Conservation (phyloP, 2,888 invertebrate genomes). For the Ernsta delagoae region DNA sequence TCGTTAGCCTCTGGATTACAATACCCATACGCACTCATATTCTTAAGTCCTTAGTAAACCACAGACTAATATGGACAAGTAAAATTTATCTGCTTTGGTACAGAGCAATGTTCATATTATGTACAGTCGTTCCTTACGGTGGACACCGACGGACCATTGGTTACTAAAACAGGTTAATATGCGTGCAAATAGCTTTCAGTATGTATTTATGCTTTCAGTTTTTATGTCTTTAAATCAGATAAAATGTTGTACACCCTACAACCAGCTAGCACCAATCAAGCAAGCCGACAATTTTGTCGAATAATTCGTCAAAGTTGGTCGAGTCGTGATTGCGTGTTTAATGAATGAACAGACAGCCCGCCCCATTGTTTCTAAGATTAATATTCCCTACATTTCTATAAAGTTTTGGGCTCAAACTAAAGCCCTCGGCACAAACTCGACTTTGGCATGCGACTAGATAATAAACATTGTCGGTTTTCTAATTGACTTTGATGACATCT, state of each 20-base stretch:
- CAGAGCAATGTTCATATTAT: background rate
- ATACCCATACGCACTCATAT: background rate
- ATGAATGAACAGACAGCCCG: slow-evolving; percentile 59
- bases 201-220: too few species aligned
- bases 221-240: background rate
- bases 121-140: too few species aligned
- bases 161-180: too few species aligned
- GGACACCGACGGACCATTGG: too few species aligned
- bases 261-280: slow-evolving; percentile 62
- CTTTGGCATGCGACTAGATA: background rate
- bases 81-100: background rate
- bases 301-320: slow-evolving; percentile 75
- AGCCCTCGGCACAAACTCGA: slow-evolving; percentile 11
- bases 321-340: slow-evolving; percentile 73
- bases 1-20: slow-evolving; percentile 1
- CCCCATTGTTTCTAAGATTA: slow-evolving; percentile 41
- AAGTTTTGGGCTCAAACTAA: slow-evolving; percentile 4
- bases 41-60: slow-evolving; percentile 2
- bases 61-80: slow-evolving; percentile 1
- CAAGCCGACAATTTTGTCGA: slow-evolving; percentile 70
- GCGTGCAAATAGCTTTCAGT: too few species aligned
- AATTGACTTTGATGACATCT: too few species aligned
- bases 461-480: too few species aligned
- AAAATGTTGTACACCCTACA: slow-evolving; percentile 45
- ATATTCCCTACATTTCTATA: slow-evolving; percentile 36